Base-by-base conservation (phyloP, 2,888 invertebrate species). In the Trichacis sp. region DNA sequence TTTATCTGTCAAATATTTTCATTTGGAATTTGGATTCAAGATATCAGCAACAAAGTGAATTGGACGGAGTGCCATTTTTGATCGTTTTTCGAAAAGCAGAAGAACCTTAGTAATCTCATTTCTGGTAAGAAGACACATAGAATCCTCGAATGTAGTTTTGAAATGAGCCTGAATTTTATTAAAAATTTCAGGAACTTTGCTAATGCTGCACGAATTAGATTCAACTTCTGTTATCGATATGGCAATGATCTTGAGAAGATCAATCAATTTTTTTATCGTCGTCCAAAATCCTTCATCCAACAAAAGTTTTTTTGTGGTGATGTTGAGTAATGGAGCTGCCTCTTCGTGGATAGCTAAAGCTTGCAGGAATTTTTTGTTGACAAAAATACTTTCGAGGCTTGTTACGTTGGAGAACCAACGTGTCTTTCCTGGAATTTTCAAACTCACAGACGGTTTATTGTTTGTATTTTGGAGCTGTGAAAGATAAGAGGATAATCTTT, bases 321-420 rank as follows among this genome's bases (percentile, higher is more conserved):
- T 11, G 9, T 36, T 36, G n/a, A 36, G 11, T 12, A 52, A 14
- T 45, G 45, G 56, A 12, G 52, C 45, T 11, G 17, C 12, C 9
- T 43, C 6, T 40, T 60, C 43, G 19, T 68, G 54, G 51, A 69
- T 72, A 18, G 67, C 70, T 19, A 73, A 52, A n/a, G 64, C 36
- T 64, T 74, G 69, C 17, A 74, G 60, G 56, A 69, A 70, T 5
- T 68, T 64, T 65, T 72, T 74, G 49, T 68, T 73, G 33, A 64
- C 57, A 42, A 64, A 38, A 11, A 73, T 40, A 57, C 69, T 73
- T 24, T 74, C 68, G 20, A 73, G 63, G 51, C 67, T 73, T 24
- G 65, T 19, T 50, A 76, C 55, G 51, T 63, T 61, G n/a, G 68
- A 73, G 52, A 69, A 68, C 57, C 69, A 73, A 45, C 65, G 64